Percentiles rank a stretch among this genome's conserved stretches.
Conservation (phyloP, 2,113 vertebrate species). For the Castor canadensis region DNA sequence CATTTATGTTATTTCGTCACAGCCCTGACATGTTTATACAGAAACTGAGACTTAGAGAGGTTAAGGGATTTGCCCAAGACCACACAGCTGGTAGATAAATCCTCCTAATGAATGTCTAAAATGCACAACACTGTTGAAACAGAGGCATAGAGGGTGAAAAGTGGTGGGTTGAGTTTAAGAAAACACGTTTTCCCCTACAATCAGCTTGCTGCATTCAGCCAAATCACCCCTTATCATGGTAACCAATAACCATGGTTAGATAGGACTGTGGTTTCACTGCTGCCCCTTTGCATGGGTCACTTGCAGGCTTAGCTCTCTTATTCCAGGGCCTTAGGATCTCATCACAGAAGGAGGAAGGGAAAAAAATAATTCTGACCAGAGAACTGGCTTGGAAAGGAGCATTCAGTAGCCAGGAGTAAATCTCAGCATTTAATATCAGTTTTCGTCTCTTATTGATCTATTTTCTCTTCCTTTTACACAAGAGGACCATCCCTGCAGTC, state of each 20-base stretch:
- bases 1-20: neutral
- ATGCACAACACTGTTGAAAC: neutral
- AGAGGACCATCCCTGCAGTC: constrained; percentile 4
- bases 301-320: neutral
- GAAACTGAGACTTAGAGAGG: neutral
- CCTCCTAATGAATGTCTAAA: neutral
- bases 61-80: neutral
- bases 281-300: neutral
- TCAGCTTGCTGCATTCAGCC: neutral
- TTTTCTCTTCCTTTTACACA: constrained; percentile 65
- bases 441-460: constrained; percentile 74
- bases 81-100: neutral
- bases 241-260: neutral
- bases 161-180: neutral
- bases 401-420: neutral
- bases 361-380: neutral
- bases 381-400: neutral
- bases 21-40: neutral
- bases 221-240: neutral
- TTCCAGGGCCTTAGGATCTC: neutral
- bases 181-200: neutral
- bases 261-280: neutral
- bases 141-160: neutral
- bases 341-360: neutral
- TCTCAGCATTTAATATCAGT: constrained; percentile 67